Percentiles rank a stretch among this genome's conserved stretches.
Evolutionary conservation across 1,140 invertebrate genomes (phyloP).

Genomic region (Drosophila baimaii): DNA sequence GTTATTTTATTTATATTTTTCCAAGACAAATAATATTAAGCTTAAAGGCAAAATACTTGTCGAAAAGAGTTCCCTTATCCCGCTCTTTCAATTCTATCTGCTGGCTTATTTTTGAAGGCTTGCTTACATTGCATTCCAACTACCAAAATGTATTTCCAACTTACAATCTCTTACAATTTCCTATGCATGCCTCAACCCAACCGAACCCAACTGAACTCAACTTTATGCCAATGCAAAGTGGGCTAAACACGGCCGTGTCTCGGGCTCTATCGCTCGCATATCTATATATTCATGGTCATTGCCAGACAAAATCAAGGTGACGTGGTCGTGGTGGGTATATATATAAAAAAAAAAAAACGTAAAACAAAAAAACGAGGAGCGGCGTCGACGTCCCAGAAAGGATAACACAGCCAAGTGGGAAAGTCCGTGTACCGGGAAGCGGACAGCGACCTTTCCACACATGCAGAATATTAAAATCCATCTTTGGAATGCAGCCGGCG

Average conservation of each 20-base stretch:
- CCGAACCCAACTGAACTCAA: constrained; percentile 17
- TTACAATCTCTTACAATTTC: constrained; percentile 24
- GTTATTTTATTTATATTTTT: too few relatives aligned
- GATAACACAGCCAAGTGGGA: constrained; percentile 44
- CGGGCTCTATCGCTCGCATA: constrained; percentile 42
- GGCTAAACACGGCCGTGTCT: constrained; percentile 61
- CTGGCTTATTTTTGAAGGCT: not conserved
- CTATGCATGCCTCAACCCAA: constrained; percentile 25
- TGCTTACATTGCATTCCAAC: not conserved
- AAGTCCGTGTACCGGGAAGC: constrained; percentile 48
- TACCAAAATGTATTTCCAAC: not conserved
- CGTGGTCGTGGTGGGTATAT: constrained; percentile 25
- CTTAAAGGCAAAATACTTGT: too few relatives aligned
- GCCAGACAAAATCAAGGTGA: constrained; percentile 78
- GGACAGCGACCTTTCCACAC: constrained; percentile 81
- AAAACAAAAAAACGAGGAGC: constrained; percentile 21
- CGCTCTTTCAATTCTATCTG: too few relatives aligned
- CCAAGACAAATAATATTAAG: too few relatives aligned
- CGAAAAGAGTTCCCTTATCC: not conserved
- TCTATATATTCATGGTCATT: constrained; percentile 78
- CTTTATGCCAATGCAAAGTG: constrained; percentile 67
- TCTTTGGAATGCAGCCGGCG: constrained; percentile 79
- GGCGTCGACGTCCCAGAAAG: constrained; percentile 27
- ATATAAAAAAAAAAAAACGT: constrained; percentile 40
- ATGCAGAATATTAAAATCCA: constrained; percentile 83